Percentiles rank a stretch among this genome's conserved stretches.
These are phyloP conservation scores for Choristoneura fumiferana DNA, from an alignment of 1,140 invertebrate species.

Conservation along the genomic window DNA sequence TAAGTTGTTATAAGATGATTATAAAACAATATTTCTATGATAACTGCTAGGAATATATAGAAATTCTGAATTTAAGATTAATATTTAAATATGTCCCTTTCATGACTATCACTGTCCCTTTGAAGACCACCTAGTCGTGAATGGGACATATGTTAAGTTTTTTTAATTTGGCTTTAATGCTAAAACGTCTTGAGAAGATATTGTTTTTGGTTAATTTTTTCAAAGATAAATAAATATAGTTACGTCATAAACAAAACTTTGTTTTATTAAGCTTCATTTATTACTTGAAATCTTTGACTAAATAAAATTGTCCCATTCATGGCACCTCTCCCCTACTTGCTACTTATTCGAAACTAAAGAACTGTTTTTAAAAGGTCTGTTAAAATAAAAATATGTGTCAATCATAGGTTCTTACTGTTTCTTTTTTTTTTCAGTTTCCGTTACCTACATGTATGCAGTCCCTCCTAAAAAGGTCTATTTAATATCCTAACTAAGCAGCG, in stretches of 20 bases:
- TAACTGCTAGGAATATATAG: background rate
- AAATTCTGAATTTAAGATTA: background rate
- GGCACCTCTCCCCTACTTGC: background rate
- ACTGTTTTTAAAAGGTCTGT: no score
- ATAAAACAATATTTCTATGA: background rate
- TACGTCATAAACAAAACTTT: background rate
- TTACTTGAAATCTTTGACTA: background rate
- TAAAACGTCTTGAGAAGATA: background rate
- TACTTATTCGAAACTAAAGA: no score
- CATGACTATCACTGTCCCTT: background rate
- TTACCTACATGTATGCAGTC: no score
- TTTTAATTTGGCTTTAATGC: background rate
- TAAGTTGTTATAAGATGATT: background rate
- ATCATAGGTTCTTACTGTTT: no score
- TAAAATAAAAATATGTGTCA: no score
- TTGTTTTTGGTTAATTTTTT: background rate
- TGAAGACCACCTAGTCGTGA: background rate
- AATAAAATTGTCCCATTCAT: background rate
- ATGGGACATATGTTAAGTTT: background rate
- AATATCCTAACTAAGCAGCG: no score
- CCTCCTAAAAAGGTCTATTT: no score
- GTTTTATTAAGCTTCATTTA: background rate
- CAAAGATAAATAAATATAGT: background rate
- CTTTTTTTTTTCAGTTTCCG: no score
- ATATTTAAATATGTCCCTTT: background rate